Base-by-base conservation (phyloP, 2,888 invertebrate species). In the Drosophila koepferae region DNA sequence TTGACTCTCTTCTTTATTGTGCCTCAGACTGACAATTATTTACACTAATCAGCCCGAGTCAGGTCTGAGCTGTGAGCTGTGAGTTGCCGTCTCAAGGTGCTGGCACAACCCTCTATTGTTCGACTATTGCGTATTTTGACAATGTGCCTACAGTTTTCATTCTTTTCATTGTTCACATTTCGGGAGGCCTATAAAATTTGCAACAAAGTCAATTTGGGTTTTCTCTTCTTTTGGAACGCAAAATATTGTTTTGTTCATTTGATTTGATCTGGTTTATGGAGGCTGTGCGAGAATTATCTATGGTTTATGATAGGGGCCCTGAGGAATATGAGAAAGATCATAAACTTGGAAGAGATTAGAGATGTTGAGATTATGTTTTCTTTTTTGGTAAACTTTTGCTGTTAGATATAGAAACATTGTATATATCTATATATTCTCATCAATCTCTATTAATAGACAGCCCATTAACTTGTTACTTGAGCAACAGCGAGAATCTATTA, bases 381-480 rank as follows among this genome's bases (percentile, higher is more conserved):
- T 23, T 8, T 46, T 46, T 48, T 16, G 28, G 2, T 4, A 9
- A 48, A 12, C 4, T 48, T 48, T 3, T n/a, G 48, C 28, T 31
- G 9, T n/a, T n/a, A 9, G 16, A 49, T n/a, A n/a, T 31, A 2
- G 4, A n/a, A 10, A n/a, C 3, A 1, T 14, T 20, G 23, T 46
- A 9, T 46, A 1, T 20, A 23, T 46, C 14, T 23, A n/a, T 10
- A n/a, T 49, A 3, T 20, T 14, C 14, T 79, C 64, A 91, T 90
- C 90, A 91, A 90, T 91, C 91, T 90, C 81, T 86, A 90, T 90
- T 90, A 89, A 80, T 74, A 66, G 71, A 77, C 86, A 85, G 82
- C 74, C 80, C 91, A 91, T 91, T 91, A 84, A 81, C 82, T 87
- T 82, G 77, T 66, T 73, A 66, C 75, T 69, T 54, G 67, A 48